phyloP scores from a whole-genome alignment of 2,888 invertebrate species.

The Coleophora deauratella region DNA sequence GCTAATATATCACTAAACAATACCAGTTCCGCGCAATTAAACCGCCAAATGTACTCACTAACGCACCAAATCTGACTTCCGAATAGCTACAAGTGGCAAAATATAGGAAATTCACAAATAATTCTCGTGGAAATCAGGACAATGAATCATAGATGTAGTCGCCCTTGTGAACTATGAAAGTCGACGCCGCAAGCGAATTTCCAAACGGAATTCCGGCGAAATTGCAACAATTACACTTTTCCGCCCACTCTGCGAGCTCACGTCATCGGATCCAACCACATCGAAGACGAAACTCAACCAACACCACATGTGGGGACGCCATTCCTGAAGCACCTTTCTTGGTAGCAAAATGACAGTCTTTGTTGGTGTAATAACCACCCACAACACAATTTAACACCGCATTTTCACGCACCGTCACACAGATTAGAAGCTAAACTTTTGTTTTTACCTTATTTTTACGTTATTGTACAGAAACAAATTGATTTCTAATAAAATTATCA shows the following conservation, averaged over 20 bases:
- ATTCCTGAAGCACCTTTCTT: constrained; percentile 80
- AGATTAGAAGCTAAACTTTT: constrained; percentile 29
- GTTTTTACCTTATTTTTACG: constrained; percentile 57
- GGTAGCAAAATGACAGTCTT: constrained; percentile 77
- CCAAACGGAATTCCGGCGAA: constrained; percentile 30
- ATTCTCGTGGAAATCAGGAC: constrained; percentile 51
- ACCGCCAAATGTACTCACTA: constrained; percentile 13
- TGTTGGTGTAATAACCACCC: constrained; percentile 58
- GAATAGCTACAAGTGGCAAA: constrained; percentile 11
- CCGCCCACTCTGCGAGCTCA: constrained; percentile 43
- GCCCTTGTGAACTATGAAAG: constrained; percentile 41
- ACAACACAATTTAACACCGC: constrained; percentile 50
- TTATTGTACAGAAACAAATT: constrained; percentile 48
- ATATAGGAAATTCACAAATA: constrained; percentile 31
- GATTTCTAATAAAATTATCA: constrained; percentile 62
- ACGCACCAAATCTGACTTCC: constrained; percentile 4
- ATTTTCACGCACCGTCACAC: constrained; percentile 48
- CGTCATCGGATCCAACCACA: constrained; percentile 55
- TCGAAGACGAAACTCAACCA: constrained; percentile 56
- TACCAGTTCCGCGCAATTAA: constrained; percentile 18
- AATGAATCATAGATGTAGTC: constrained; percentile 55
- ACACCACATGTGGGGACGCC: constrained; percentile 83
- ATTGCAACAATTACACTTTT: constrained; percentile 35
- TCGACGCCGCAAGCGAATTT: constrained; percentile 29
- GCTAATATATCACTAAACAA: constrained; percentile 30